Percentiles rank a stretch among this genome's conserved stretches.
These are phyloP conservation scores for Oreohelix idahoensis DNA, from an alignment of 1,140 invertebrate genomes.

Conservation along the genomic window DNA sequence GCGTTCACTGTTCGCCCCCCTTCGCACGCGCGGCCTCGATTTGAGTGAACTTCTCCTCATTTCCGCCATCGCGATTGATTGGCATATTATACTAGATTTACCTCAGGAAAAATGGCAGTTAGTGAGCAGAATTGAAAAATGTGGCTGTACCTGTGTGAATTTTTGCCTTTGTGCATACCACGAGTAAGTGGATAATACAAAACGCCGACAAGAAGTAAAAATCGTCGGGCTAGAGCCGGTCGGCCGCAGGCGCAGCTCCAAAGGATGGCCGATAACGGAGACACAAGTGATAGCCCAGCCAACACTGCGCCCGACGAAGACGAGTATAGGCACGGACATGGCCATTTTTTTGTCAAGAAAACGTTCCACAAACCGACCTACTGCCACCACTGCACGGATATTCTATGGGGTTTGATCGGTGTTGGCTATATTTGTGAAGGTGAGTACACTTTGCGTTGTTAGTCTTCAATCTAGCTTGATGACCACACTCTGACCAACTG, in stretches of 20 bases:
- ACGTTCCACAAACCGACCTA: slow-evolving; percentile 99
- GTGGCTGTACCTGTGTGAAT: slow-evolving; percentile 37
- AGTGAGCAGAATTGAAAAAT: slow-evolving; percentile 37
- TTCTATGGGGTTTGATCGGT: slow-evolving; percentile 99
- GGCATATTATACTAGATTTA: slow-evolving; percentile 55
- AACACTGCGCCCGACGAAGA: slow-evolving; percentile 47
- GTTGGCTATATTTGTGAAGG: slow-evolving; percentile 99
- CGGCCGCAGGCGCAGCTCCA: slow-evolving; percentile 38
- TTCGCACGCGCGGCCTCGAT: slow-evolving; percentile 51
- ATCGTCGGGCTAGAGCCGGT: slow-evolving; percentile 33
- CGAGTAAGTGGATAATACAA: slow-evolving; percentile 39
- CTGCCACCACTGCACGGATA: slow-evolving; percentile 99
- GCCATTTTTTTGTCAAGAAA: slow-evolving; percentile 99
- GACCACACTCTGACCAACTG: slow-evolving; percentile 27
- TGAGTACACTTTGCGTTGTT: slow-evolving; percentile 72
- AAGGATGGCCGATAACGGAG: slow-evolving; percentile 56
- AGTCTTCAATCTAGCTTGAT: background rate
- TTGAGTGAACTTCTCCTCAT: slow-evolving; percentile 49
- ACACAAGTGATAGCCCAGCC: slow-evolving; percentile 50
- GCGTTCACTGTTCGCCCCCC: slow-evolving; percentile 33
- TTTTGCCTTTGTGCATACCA: slow-evolving; percentile 26
- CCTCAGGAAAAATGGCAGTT: slow-evolving; percentile 49
- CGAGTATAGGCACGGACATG: slow-evolving; percentile 77
- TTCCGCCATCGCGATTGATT: slow-evolving; percentile 55
- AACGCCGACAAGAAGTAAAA: slow-evolving; percentile 39